These are phyloP conservation scores for Acanthopleura granulata DNA, from an alignment of 2,888 invertebrate species.

Conservation along the genomic window DNA sequence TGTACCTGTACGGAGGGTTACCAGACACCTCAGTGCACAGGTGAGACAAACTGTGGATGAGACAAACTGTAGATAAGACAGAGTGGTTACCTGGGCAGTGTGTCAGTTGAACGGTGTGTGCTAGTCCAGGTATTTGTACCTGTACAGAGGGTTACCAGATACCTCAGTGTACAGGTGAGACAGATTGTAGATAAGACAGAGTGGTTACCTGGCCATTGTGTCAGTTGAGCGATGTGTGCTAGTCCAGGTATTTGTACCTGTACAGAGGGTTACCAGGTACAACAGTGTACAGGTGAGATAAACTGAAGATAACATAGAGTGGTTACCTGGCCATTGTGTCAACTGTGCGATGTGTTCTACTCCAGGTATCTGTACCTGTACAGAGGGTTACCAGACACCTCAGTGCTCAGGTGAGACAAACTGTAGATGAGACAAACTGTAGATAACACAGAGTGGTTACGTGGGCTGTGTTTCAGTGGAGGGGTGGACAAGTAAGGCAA, in stretches of 20 bases:
- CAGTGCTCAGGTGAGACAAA: neutral
- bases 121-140: neutral
- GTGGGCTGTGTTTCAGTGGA: too few species aligned
- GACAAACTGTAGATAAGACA: too few species aligned
- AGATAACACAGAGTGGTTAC: too few species aligned
- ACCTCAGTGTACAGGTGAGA: conserved; percentile 8
- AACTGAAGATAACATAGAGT: too few species aligned
- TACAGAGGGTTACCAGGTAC: neutral
- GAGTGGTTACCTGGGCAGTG: neutral
- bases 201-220: neutral
- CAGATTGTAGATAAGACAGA: neutral
- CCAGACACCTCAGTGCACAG: conserved; percentile 1
- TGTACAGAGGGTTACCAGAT: neutral
- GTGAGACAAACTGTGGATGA: neutral
- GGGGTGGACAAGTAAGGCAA: too few species aligned
- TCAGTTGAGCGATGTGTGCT: neutral
- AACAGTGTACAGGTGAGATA: neutral
- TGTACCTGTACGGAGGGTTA: neutral
- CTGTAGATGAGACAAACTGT: too few species aligned
- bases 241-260: neutral
- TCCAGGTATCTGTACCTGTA: too few species aligned
- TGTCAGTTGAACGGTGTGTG: neutral
- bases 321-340: too few species aligned
- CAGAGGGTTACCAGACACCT: too few species aligned
- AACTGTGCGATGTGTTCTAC: too few species aligned